Evolutionary conservation across 2,888 invertebrate genomes (phyloP), one percentile per base, ranked within the genome.

Genomic region (Morpho deidamia): DNA sequence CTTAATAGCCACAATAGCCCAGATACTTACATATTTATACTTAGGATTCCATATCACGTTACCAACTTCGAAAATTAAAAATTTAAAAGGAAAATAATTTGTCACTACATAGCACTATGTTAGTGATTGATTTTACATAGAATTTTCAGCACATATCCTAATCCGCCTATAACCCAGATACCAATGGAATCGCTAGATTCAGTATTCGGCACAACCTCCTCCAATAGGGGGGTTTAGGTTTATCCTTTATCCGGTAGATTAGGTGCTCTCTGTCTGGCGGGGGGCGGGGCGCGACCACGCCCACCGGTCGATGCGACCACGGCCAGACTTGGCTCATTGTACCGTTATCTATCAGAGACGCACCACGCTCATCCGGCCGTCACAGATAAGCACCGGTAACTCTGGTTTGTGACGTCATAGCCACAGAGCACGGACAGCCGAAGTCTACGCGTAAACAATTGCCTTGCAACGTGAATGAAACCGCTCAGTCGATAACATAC

Each of bases 241-340:
- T 81, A 88, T 88, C 88, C 88, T 80, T 84, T 88, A 89, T 86
- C 83, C 86, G 76, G 67, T 66, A 84, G 89, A 89, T 89, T 87
- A 89, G 84, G 69, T 76, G 81, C 69, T 79, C 79, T 80, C 80
- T 76, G 77, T 78, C 78, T 78, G 70, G 74, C 65, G 68, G 79
- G 78, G 72, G 88, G 88, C 84, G 85, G 84, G 81, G 83, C 77
- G 62, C 64, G 78, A 43, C 79, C 86, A 84, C 86, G 87, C 87
- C 87, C 72, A 81, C 83, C 86, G 87, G 84, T 87, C 87, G 86
- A 87, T 86, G 83, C 71, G 77, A 69, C 65, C 67, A 63, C 61
- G 61, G 61, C 58, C 66, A 60, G 58, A 56, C 65, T 68, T 55
- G 64, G 64, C 75, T 74, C 82, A 83, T 81, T 83, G 83, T 79